Evolutionary conservation across 2,113 vertebrate species (phyloP), one percentile per base, ranked within the genome.

Genomic region (Perca schrenkii): DNA sequence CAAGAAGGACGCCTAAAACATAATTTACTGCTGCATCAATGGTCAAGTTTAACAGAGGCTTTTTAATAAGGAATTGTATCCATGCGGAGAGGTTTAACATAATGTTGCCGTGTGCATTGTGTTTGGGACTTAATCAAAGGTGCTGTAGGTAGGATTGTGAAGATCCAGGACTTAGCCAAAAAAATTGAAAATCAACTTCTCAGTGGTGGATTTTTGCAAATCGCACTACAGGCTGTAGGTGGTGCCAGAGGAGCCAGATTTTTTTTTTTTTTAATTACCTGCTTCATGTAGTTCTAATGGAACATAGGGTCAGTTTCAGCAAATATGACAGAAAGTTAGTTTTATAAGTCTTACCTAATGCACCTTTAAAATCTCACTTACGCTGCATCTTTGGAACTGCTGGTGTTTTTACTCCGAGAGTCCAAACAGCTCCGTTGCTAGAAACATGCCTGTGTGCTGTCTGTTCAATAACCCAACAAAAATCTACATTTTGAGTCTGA

Each of bases 401-500:
- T 1, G 2, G 16, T 47, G 46, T 36, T 50, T 64, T 69, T 22
- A 34, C 49, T 49, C 49, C 11, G 57, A 47, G 25, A 69, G 4
- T 22, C 19, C 10, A 40, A 22, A 0, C 34, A 43, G 12, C 50
- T 31, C 22, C 16, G 13, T 0, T 8, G 58, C 14, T n/a, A 40
- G 8, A 56, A 61, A 40, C 17, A 61, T 25, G 10, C 43, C 22
- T 36, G 15, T 36, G 4, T 68, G 50, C 69, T 63, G 11, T 21
- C n/a, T 58, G 8, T 73, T 67, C 49, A 54, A 34, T 25, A 36
- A 56, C 8, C 28, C 12, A 40, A 31, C 21, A 34, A 49, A 69
- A 77, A n/a, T 60, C 68, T 61, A 69, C 50, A 74, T 8, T 21
- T 77, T 61, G 40, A 43, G 40, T 43, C 66, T 31, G 53, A 82